A percentile compares a stretch with the other conserved stretches of the same genome.
Evolutionary conservation across 2,888 invertebrate genomes (phyloP).

Genomic region (Eilema caniola): DNA sequence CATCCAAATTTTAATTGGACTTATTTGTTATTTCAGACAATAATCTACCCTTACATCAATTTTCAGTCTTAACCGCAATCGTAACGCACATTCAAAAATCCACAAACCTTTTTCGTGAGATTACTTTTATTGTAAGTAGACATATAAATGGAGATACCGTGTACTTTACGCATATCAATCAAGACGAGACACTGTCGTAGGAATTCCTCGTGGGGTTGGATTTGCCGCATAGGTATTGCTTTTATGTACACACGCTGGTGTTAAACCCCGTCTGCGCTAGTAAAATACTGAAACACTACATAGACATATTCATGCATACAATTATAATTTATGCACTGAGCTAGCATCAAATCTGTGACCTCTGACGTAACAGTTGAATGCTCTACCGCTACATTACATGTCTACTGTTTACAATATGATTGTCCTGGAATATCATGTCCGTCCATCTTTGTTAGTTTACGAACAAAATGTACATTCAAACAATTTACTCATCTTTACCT

Average conservation of each 20-base stretch:
- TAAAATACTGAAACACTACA: no score
- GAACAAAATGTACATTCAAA: constrained; percentile 38
- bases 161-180: not conserved
- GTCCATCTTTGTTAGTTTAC: constrained; percentile 36
- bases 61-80: no score
- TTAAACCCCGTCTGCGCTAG: no score
- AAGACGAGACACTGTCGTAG: not conserved
- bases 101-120: no score
- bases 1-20: no score
- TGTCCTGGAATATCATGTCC: constrained; percentile 15
- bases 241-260: not conserved
- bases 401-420: constrained; percentile 31
- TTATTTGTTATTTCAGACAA: no score
- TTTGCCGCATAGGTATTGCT: not conserved
- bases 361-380: not conserved
- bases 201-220: not conserved
- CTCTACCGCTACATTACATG: constrained; percentile 5
- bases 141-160: not conserved
- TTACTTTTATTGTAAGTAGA: not conserved
- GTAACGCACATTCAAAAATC: no score
- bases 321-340: not conserved
- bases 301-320: not conserved
- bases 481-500: constrained; percentile 15
- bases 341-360: not conserved
- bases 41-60: no score